Base-by-base conservation (phyloP, 2,888 invertebrate species). In the Aplocera efformata region DNA sequence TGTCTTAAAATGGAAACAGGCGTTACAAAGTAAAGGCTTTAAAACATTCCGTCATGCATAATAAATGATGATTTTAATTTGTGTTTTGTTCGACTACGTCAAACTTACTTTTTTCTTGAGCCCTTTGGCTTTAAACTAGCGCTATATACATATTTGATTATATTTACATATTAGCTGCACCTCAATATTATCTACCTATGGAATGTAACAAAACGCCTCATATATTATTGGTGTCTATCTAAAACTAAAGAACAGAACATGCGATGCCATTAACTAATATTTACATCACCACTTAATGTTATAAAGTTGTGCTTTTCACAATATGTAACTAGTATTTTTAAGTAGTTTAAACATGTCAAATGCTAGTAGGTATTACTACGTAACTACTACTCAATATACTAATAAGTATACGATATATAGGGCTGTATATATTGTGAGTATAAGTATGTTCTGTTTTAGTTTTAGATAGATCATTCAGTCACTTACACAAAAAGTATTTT, bases 111-210 rank as follows among this genome's bases (percentile, higher is more conserved):
- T 58, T 53, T 57, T 42, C 50, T 58, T 57, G 48, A 62, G 62
- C 67, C 58, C 49, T 47, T 58, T 52, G 59, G 58, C 64, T 60
- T 36, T 53, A 53, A 53, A 55, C 60, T 63, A 72, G 63, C 77
- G 51, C 63, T 83, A 78, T 85, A 82, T 83, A 81, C 74, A 84
- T 57, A 78, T 70, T 72, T 70, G 51, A 61, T 64, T 63, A 67
- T 69, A 77, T 86, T 81, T 86, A 81, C 84, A 86, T 71, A 67
- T 60, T 68, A 75, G 75, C 75, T 74, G 73, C 71, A 66, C 67
- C 72, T 66, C 68, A 43, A 67, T 54, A 56, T 63, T 72, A 52
- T 60, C 61, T 73, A 73, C 56, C 56, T 66, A 79, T 84, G 86
- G 86, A 86, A 86, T 86, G 86, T 85, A 70, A 72, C 58, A 71